phyloP scores from a whole-genome alignment of 2,113 vertebrate species.

The Gallinago undulata region DNA sequence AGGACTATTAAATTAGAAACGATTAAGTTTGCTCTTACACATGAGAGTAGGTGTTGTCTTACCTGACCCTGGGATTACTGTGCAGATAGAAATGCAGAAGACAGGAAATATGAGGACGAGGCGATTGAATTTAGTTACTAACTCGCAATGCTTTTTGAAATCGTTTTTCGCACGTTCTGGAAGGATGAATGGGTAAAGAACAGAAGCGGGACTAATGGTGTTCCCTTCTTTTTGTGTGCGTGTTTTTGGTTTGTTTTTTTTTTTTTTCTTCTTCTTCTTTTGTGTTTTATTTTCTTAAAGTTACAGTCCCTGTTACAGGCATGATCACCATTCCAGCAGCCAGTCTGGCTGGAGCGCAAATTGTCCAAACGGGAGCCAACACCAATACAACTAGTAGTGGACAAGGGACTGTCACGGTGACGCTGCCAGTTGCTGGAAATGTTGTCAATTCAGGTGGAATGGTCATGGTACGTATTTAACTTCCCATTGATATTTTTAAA shows the following conservation, averaged over 20 bases:
- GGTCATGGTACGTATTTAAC: constrained; percentile 91
- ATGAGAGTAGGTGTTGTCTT: rapidly evolving
- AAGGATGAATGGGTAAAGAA: constrained; percentile 43
- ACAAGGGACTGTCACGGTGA: constrained; percentile 97
- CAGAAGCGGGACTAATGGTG: constrained; percentile 77
- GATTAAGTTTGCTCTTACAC: not conserved
- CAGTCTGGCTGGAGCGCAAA: constrained; percentile 95
- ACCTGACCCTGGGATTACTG: not conserved
- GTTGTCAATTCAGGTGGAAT: constrained; percentile 98
- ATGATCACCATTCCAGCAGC: constrained; percentile 99
- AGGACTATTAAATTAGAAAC: not conserved
- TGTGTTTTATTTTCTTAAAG: constrained; percentile 78
- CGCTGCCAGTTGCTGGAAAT: constrained; percentile 94
- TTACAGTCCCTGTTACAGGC: constrained; percentile 88
- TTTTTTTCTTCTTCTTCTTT: constrained; percentile 18
- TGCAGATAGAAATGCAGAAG: not conserved
- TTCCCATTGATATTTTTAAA: not conserved
- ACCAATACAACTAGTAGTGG: constrained; percentile 95
- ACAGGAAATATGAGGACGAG: not conserved
- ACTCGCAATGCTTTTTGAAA: not conserved
- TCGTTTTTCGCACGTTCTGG: not conserved
- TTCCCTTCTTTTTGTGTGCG: constrained; percentile 78
- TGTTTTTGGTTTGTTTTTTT: constrained; percentile 46
- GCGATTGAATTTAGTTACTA: not conserved
- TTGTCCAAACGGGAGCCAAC: constrained; percentile 92